Percentiles rank a stretch among this genome's conserved stretches.
Evolutionary conservation across 2,888 invertebrate species (phyloP).

Genomic region (Imbricaverruca yamaguchii): DNA sequence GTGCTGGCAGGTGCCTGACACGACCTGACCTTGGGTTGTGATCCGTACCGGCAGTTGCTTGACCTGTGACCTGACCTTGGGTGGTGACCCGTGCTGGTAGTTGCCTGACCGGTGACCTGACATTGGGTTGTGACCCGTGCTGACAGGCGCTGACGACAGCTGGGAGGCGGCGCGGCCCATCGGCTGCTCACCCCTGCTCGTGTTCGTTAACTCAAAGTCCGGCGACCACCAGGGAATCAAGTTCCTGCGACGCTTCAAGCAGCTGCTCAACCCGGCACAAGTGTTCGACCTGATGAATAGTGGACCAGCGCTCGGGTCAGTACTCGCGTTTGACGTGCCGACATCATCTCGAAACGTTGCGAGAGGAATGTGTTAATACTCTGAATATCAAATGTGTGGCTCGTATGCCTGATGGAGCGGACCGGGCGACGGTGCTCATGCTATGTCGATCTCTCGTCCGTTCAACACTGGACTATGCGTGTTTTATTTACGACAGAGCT

Average conservation of each 20-base stretch:
- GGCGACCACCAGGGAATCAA: constrained; percentile 97
- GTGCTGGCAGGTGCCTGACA: neutral
- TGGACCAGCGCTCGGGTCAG: constrained; percentile 70
- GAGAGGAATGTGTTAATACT: too few species aligned
- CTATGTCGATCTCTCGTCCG: too few species aligned
- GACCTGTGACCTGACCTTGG: constrained; percentile 18
- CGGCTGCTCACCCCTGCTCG: constrained; percentile 71
- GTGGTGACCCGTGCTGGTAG: neutral
- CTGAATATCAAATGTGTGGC: too few species aligned
- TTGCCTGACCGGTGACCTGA: neutral
- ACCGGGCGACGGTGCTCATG: too few species aligned
- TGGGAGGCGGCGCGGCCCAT: constrained; percentile 74
- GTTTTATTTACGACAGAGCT: too few species aligned
- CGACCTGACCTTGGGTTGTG: too few species aligned
- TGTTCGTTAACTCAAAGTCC: constrained; percentile 96
- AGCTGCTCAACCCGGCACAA: constrained; percentile 92
- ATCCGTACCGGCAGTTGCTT: too few species aligned
- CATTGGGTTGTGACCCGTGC: neutral
- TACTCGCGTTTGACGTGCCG: too few species aligned
- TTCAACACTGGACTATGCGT: too few species aligned
- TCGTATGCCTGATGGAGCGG: too few species aligned
- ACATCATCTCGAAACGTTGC: too few species aligned
- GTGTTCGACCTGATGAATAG: constrained; percentile 92
- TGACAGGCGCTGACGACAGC: constrained; percentile 32
- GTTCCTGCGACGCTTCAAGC: constrained; percentile 88